phyloP scores from a whole-genome alignment of 2,113 vertebrate species.

The Syrmaticus mikado region DNA sequence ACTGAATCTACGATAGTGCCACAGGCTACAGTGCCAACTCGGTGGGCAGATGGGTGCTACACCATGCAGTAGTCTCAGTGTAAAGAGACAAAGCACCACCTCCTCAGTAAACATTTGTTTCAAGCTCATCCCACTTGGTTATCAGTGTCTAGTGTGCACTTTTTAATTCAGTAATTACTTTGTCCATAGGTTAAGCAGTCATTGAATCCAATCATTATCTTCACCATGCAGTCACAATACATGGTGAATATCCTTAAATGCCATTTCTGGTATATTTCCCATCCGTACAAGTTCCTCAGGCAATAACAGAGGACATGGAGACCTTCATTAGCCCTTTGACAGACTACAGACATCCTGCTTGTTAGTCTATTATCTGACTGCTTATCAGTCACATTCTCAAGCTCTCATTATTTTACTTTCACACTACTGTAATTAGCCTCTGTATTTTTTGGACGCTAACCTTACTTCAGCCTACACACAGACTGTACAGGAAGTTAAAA shows the following conservation, averaged over 20 bases:
- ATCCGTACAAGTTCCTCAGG: slow-evolving; percentile 22
- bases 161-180: slow-evolving; percentile 30
- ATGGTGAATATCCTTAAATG: background rate
- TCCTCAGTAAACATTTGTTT: background rate
- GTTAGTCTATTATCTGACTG: slow-evolving; percentile 49
- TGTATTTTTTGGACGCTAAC: slow-evolving; percentile 7
- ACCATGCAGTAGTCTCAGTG: background rate
- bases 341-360: slow-evolving; percentile 61
- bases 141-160: background rate
- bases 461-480: slow-evolving; percentile 24
- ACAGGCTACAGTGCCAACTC: rapidly evolving
- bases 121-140: background rate
- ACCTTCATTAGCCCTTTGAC: slow-evolving; percentile 55
- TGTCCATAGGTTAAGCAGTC: slow-evolving; percentile 20
- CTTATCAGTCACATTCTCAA: slow-evolving; percentile 64
- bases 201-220: background rate
- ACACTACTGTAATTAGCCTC: slow-evolving; percentile 33
- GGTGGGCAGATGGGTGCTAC: rapidly evolving
- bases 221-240: background rate
- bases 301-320: slow-evolving; percentile 13
- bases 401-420: slow-evolving; percentile 60
- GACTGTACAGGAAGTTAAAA: slow-evolving; percentile 6
- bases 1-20: rapidly evolving
- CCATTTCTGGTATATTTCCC: slow-evolving; percentile 33
- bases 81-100: background rate